Evolutionary conservation across 92 coral and sea anemone genomes (phyloP), one percentile per base, ranked within the genome.

Genomic region (Ricordea florida): DNA sequence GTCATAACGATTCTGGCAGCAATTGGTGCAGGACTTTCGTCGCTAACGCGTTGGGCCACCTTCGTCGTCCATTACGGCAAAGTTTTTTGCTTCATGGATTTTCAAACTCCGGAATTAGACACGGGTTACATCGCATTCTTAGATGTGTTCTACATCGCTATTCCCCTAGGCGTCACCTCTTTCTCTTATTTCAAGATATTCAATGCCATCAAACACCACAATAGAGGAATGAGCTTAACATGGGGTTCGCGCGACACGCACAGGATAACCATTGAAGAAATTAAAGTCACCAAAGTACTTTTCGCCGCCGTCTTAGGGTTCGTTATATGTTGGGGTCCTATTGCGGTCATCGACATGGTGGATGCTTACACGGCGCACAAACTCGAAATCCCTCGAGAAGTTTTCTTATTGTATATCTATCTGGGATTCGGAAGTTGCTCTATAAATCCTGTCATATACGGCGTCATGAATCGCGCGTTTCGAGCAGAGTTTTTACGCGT

Each of bases 361-460:
- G 81, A 62, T 11, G 70, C 90, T 0, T 58, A 42, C 53, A 75
- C 86, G 5, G 66, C 84, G 3, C 87, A 74, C 69, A 30, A 66
- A 3, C 16, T 79, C 10, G n/a, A 29, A 0, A 32, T 83, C 42
- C 97, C 97, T 18, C 57, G 97, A 10, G 81, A 80, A 15, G 72
- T 79, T 0, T 91, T 55, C 30, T 17, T 87, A n/a, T 26, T 71
- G 20, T 91, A 78, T 52, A 87, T 91, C 18, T 87, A 73, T 45
- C 60, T 91, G 40, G 97, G 93, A 9, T 87, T 72, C 46, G 96
- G 96, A 14, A 84, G 94, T 36, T 51, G 92, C 50, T 82, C 96
- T 2, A 59, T 90, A 0, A 93, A 93, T 29, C 98, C 98, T 2
- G 27, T 93, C 16, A 86, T 93, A 25, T 93, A 93, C 41, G 93